Evolutionary conservation across 2,888 invertebrate species (phyloP).

Genomic region (Eilema griseolum): DNA sequence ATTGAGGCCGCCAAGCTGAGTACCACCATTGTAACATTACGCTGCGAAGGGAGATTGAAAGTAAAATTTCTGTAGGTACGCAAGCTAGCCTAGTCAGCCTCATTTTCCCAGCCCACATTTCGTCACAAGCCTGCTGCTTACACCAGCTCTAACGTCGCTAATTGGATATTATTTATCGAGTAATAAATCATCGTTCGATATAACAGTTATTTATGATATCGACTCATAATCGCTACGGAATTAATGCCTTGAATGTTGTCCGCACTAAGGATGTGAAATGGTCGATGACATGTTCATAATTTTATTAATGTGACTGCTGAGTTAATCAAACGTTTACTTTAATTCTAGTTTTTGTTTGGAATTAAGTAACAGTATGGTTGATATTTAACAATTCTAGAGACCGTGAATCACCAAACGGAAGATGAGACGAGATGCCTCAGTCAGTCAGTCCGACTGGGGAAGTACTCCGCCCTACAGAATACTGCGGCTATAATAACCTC

Average conservation of each 20-base stretch:
- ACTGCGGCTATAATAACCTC: no score
- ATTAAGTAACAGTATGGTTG: background rate
- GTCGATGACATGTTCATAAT: slow-evolving; percentile 14
- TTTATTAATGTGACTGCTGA: background rate
- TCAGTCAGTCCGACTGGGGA: no score
- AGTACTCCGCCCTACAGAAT: no score
- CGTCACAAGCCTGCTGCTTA: slow-evolving; percentile 35
- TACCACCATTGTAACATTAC: background rate
- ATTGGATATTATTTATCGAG: slow-evolving; percentile 48
- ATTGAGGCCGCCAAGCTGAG: no score
- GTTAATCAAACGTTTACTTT: slow-evolving; percentile 6
- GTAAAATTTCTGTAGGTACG: background rate
- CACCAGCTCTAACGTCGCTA: slow-evolving; percentile 29
- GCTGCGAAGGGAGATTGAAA: background rate
- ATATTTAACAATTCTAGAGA: no score
- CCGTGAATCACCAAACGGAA: no score
- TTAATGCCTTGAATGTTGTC: slow-evolving; percentile 31
- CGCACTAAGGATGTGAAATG: slow-evolving; percentile 6
- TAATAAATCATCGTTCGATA: slow-evolving; percentile 43
- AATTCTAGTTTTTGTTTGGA: background rate
- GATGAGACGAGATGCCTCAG: no score
- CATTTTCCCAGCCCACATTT: slow-evolving; percentile 34
- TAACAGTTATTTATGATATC: slow-evolving; percentile 39
- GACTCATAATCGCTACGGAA: slow-evolving; percentile 27
- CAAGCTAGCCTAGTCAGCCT: background rate